Base-by-base conservation (phyloP, 2,113 vertebrate species). In the Heterochromis multidens region DNA sequence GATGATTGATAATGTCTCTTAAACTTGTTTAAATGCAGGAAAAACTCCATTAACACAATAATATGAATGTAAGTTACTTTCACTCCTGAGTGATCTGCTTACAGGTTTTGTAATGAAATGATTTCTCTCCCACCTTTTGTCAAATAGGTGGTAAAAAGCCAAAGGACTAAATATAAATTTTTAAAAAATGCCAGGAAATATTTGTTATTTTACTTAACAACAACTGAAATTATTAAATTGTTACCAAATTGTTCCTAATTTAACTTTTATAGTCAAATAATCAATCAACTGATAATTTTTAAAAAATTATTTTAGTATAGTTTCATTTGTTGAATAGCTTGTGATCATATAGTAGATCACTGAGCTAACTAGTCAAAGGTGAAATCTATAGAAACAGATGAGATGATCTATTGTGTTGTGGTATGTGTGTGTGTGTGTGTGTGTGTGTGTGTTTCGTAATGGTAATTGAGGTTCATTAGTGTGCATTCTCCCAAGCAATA, bases 401-500 rank as follows among this genome's bases (percentile, higher is more conserved):
- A 67, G 61, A 83, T 56, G 19, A 79, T 82, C 25, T 43, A 4
- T 19, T 77, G 40, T 79, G 43, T 67, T 25, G n/a, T 67, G 63
- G 21, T 25, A 59, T 37, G 49, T 1, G 19, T 52, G n/a, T 60
- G 23, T 27, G 56, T 82, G 67, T 46, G 25, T 21, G 54, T 13
- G 21, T 59, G 23, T 35, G 60, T 80, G 63, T 59, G n/a, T 19
- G 56, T 21, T 52, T 74, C 31, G 43, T 4, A 49, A 16, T 19
- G 46, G 25, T 74, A 74, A 33, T 54, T 27, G 46, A n/a, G 67
- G 52, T 88, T 81, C 40, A 78, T 70, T 83, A 33, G 52, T 57
- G 63, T 80, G 61, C 52, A 27, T 72, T 52, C 72, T 81, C 40
- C 54, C 84, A 77, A 79, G 62, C 80, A 63, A 80, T 91, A 87